A percentile compares a stretch with the other conserved stretches of the same genome.
phyloP scores from a whole-genome alignment of 2,797 vertebrate species.

The Hylomyscus alleni region DNA sequence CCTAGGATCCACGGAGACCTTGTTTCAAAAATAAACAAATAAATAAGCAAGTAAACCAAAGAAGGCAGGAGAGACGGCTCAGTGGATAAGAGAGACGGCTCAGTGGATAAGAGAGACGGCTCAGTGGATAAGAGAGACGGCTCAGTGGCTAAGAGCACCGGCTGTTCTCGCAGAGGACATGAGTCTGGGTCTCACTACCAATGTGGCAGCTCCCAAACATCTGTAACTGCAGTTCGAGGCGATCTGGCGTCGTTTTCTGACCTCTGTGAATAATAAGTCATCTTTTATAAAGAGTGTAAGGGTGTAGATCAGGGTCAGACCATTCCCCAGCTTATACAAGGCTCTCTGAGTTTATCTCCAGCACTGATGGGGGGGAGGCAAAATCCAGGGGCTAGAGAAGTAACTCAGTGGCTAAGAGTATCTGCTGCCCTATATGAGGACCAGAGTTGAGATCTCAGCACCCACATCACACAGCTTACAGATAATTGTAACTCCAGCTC shows the following conservation, averaged over 20 bases:
- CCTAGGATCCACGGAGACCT: background rate
- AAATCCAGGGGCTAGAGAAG: background rate
- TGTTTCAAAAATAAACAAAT: background rate
- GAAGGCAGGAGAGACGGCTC: background rate
- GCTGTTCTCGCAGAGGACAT: background rate
- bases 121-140: background rate
- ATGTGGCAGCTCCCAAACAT: background rate
- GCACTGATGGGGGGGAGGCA: background rate
- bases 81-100: background rate
- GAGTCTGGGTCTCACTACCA: background rate
- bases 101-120: background rate
- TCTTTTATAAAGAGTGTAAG: background rate
- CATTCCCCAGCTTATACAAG: background rate
- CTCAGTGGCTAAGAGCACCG: background rate
- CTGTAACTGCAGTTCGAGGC: background rate
- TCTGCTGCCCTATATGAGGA: background rate
- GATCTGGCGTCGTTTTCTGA: background rate
- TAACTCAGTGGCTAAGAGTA: background rate
- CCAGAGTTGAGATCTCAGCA: background rate
- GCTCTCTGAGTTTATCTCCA: background rate
- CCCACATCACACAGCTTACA: background rate
- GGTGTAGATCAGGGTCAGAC: background rate
- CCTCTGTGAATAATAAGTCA: background rate
- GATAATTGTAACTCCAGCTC: background rate
- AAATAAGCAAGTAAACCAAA: background rate